A percentile compares a stretch with the other conserved stretches of the same genome.
Conservation (phyloP, 2,888 invertebrate species). For the Catocala fraxini region DNA sequence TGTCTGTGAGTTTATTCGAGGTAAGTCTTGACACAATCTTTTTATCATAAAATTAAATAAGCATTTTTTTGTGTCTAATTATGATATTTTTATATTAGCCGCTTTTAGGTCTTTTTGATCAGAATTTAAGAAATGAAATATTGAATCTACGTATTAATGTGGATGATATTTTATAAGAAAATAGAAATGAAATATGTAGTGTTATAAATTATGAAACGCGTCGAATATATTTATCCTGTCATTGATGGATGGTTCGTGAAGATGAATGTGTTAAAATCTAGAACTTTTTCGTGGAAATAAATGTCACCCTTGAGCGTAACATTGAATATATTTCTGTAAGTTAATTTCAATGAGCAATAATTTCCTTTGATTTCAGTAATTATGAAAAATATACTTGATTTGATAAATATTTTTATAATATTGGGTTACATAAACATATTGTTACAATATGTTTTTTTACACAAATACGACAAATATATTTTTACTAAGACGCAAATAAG, state of each 20-base stretch:
- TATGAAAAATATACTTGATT: too few species aligned
- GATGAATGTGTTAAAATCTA: constrained; percentile 12
- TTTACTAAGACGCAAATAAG: constrained; percentile 4
- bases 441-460: too few species aligned
- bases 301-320: not conserved
- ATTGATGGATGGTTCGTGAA: constrained; percentile 18
- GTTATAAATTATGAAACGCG: constrained; percentile 38
- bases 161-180: not conserved
- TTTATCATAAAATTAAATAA: not conserved
- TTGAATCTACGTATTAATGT: too few species aligned
- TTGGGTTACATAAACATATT: too few species aligned
- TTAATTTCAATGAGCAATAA: too few species aligned
- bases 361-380: too few species aligned
- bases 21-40: constrained; percentile 25
- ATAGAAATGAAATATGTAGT: constrained; percentile 8
- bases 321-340: too few species aligned
- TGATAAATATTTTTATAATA: too few species aligned
- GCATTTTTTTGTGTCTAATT: not conserved
- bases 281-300: constrained; percentile 3
- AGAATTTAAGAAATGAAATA: not conserved
- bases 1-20: constrained; percentile 38
- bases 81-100: constrained; percentile 7
- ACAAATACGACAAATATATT: too few species aligned
- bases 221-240: constrained; percentile 21
- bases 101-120: not conserved